Evolutionary conservation across 2,888 invertebrate species (phyloP).

Genomic region (Nomada hirtipes): DNA sequence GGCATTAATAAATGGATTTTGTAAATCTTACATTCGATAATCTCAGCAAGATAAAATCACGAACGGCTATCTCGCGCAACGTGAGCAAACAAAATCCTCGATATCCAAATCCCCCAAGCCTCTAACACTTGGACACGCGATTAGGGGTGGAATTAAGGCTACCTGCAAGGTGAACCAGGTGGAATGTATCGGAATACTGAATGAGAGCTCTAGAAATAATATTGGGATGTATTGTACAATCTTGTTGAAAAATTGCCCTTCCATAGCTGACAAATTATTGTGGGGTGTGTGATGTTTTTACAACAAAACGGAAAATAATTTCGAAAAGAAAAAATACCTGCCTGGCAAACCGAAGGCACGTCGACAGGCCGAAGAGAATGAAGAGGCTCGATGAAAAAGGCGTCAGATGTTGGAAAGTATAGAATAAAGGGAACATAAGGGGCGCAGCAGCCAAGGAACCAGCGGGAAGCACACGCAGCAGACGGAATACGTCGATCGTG

Average conservation of each 20-base stretch:
- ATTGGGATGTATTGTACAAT: too few relatives aligned
- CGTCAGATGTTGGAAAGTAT: conserved; percentile 19
- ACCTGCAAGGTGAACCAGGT: neutral
- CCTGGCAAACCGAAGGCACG: neutral
- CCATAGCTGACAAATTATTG: neutral
- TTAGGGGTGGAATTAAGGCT: conserved; percentile 33
- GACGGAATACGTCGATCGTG: neutral
- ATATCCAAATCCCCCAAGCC: conserved; percentile 11
- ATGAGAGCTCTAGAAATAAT: too few relatives aligned
- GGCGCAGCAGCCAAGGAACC: neutral
- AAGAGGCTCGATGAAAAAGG: neutral
- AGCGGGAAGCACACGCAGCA: neutral
- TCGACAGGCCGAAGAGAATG: neutral
- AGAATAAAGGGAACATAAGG: neutral
- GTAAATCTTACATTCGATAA: too few relatives aligned
- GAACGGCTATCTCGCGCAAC: neutral
- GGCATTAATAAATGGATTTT: too few relatives aligned
- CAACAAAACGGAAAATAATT: too few relatives aligned
- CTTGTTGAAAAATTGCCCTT: neutral
- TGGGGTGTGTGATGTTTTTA: neutral
- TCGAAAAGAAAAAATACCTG: neutral
- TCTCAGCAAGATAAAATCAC: too few relatives aligned
- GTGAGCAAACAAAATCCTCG: conserved; percentile 8
- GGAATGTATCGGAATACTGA: neutral
- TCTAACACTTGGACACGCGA: conserved; percentile 22